Percentiles rank a stretch among this genome's conserved stretches.
Conservation (phyloP, 2,888 invertebrate species). For the Trilocha varians region DNA sequence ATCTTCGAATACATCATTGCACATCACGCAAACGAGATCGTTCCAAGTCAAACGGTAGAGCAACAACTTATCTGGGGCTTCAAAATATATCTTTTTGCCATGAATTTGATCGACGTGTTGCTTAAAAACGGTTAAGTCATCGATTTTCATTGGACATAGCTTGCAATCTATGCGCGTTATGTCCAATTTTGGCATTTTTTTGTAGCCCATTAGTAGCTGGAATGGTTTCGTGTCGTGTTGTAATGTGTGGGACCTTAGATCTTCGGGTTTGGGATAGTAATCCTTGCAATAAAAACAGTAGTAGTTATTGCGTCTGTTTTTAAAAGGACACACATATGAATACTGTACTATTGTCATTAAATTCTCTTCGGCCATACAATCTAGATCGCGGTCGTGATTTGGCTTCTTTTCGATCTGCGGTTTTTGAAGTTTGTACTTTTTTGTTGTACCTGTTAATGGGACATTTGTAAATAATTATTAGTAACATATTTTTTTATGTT, state of each 20-base stretch:
- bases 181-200: constrained; percentile 61
- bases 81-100: constrained; percentile 57
- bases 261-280: constrained; percentile 59
- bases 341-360: constrained; percentile 56
- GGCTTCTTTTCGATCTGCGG: constrained; percentile 46
- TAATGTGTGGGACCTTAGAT: constrained; percentile 52
- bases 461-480: too few species aligned
- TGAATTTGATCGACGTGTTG: constrained; percentile 52
- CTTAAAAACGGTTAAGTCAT: constrained; percentile 47
- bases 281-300: constrained; percentile 66
- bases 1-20: constrained; percentile 56
- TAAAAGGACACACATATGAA: constrained; percentile 60
- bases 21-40: constrained; percentile 58
- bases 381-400: constrained; percentile 52
- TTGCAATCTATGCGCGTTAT: constrained; percentile 58
- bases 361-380: constrained; percentile 63
- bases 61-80: constrained; percentile 57
- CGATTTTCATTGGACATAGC: constrained; percentile 46
- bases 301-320: constrained; percentile 57
- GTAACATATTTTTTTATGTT: too few species aligned
- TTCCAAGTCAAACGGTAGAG: constrained; percentile 54
- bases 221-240: constrained; percentile 61
- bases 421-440: constrained; percentile 27
- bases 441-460: constrained; percentile 24
- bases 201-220: constrained; percentile 55